phyloP scores from a whole-genome alignment of 1,140 invertebrate species.

The Apis laboriosa region DNA sequence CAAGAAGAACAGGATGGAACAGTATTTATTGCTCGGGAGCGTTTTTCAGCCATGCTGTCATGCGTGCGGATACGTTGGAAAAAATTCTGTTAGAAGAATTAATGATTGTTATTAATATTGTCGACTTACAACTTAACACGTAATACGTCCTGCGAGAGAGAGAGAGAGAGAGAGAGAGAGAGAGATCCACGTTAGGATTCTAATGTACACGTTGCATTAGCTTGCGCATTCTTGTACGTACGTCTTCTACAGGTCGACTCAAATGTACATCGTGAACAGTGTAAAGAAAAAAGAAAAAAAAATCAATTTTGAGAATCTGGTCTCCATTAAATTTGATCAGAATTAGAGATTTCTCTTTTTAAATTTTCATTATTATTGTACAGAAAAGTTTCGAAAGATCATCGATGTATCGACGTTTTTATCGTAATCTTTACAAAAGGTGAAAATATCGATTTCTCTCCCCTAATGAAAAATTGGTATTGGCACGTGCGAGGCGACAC shows the following conservation, averaged over 20 bases:
- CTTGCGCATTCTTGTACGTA: slow-evolving; percentile 65
- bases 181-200: slow-evolving; percentile 18
- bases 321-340: too few species aligned
- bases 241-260: slow-evolving; percentile 26
- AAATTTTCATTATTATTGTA: too few species aligned
- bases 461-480: too few species aligned
- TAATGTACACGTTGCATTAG: slow-evolving; percentile 58
- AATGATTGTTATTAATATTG: slow-evolving; percentile 74
- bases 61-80: not conserved
- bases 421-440: too few species aligned
- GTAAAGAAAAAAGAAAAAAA: not conserved
- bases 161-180: not conserved
- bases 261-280: slow-evolving; percentile 35
- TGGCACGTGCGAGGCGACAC: too few species aligned
- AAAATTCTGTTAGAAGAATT: slow-evolving; percentile 63
- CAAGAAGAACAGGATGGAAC: not conserved
- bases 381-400: too few species aligned
- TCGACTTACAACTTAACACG: slow-evolving; percentile 57
- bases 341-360: too few species aligned
- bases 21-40: slow-evolving; percentile 19
- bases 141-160: not conserved
- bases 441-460: too few species aligned
- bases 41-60: slow-evolving; percentile 16
- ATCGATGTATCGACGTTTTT: too few species aligned
- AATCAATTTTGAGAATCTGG: too few species aligned